Conservation (phyloP, 2,113 vertebrate genomes). For the Noturus placidus region DNA sequence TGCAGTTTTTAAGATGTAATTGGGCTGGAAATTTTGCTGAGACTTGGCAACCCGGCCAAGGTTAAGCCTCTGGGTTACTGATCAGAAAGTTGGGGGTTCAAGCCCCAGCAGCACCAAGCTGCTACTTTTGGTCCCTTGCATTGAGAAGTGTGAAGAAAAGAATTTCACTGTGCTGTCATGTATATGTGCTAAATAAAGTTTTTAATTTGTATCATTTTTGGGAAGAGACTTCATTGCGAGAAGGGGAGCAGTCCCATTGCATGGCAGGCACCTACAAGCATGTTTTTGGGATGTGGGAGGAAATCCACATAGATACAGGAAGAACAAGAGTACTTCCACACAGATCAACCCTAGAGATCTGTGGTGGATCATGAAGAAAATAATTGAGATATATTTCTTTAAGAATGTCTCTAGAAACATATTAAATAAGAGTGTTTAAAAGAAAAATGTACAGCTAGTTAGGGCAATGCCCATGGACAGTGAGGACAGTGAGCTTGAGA, state of each 20-base stretch:
- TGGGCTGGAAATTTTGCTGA: background rate
- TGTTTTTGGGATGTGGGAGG: too few species aligned
- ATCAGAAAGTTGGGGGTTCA: too few species aligned
- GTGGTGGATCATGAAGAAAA: background rate
- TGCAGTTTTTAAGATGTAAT: background rate
- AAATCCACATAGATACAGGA: too few species aligned
- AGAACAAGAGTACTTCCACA: background rate
- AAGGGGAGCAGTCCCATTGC: background rate
- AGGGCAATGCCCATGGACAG: background rate
- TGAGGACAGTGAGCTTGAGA: background rate
- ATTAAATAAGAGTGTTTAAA: background rate
- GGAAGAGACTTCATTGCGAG: background rate
- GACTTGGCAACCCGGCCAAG: background rate
- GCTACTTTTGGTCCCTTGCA: too few species aligned
- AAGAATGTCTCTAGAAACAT: background rate
- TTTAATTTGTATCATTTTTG: too few species aligned
- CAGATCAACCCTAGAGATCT: background rate
- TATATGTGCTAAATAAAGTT: too few species aligned
- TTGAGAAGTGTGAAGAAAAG: too few species aligned
- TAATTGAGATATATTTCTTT: background rate
- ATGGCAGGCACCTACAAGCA: too few species aligned
- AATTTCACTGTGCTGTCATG: too few species aligned
- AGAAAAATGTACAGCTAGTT: background rate
- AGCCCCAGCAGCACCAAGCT: too few species aligned
- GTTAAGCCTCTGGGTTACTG: too few species aligned